Evolutionary conservation across 2,113 vertebrate genomes (phyloP).

Genomic region (Arizona elegans): DNA sequence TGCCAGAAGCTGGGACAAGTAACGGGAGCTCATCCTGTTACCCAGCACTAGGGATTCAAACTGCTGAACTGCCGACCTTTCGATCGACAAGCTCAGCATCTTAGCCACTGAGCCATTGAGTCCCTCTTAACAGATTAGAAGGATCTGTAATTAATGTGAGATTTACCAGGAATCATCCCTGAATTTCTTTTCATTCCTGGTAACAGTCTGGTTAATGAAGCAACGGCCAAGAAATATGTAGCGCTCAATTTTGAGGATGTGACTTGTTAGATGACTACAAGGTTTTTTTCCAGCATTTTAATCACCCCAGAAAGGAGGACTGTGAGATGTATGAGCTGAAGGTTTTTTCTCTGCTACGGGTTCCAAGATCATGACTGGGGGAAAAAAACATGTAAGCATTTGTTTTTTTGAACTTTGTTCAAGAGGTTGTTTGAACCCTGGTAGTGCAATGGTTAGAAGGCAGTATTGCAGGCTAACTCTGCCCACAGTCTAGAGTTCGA

Average conservation of each 20-base stretch:
- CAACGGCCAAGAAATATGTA: no score
- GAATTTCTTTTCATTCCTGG: neutral
- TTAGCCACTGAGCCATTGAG: no score
- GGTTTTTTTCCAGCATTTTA: neutral
- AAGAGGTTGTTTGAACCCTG: neutral
- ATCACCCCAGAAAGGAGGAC: neutral
- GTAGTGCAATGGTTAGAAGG: neutral
- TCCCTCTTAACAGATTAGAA: neutral
- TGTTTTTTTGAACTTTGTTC: neutral
- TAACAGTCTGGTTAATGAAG: neutral
- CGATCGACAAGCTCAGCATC: no score
- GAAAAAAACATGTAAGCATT: neutral
- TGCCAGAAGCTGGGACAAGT: no score
- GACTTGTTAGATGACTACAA: neutral
- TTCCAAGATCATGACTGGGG: neutral
- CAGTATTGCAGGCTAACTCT: neutral
- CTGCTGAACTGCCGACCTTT: no score
- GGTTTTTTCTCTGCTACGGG: neutral
- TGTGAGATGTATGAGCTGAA: neutral
- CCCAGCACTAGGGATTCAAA: no score
- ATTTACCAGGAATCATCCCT: neutral
- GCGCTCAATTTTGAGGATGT: neutral
- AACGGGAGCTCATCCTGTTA: no score
- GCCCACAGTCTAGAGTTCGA: neutral
- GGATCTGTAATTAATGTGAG: neutral